Conservation (phyloP, 2,797 vertebrate species). For the Molossus alvarezi region DNA sequence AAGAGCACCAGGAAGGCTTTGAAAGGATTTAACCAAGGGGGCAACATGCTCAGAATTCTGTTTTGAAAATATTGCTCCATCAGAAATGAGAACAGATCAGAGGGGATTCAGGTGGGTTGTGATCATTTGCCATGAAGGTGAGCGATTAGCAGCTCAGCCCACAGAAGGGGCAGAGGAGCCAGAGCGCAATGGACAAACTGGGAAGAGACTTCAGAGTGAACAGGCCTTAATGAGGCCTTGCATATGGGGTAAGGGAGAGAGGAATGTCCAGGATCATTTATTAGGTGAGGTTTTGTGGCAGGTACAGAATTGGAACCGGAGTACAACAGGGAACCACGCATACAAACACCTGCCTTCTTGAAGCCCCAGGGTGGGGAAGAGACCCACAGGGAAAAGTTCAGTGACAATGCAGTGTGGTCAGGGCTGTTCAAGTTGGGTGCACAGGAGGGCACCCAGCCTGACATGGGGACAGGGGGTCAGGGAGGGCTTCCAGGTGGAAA, state of each 20-base stretch:
- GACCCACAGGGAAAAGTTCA: background rate
- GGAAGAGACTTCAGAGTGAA: background rate
- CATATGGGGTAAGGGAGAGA: background rate
- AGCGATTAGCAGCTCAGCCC: background rate
- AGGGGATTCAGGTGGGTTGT: background rate
- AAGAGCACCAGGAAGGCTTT: background rate
- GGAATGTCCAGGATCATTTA: background rate
- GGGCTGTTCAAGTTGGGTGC: background rate
- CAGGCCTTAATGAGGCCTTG: background rate
- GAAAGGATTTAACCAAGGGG: slow-evolving; percentile 2
- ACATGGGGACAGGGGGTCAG: background rate
- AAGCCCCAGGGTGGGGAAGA: background rate
- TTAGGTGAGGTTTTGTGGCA: background rate
- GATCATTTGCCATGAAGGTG: background rate
- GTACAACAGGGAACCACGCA: background rate
- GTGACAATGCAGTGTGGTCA: background rate
- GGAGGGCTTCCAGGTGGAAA: slow-evolving; percentile 14
- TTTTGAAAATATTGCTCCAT: slow-evolving; percentile 20
- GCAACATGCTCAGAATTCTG: background rate
- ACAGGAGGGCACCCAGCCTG: background rate
- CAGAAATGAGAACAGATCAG: slow-evolving; percentile 24
- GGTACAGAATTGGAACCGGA: background rate
- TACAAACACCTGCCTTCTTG: background rate
- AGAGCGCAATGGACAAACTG: background rate
- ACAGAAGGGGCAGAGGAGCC: too few relatives aligned